Evolutionary conservation across 2,797 vertebrate genomes (phyloP).

Genomic region (Ctenochaetus hawaiiensis): DNA sequence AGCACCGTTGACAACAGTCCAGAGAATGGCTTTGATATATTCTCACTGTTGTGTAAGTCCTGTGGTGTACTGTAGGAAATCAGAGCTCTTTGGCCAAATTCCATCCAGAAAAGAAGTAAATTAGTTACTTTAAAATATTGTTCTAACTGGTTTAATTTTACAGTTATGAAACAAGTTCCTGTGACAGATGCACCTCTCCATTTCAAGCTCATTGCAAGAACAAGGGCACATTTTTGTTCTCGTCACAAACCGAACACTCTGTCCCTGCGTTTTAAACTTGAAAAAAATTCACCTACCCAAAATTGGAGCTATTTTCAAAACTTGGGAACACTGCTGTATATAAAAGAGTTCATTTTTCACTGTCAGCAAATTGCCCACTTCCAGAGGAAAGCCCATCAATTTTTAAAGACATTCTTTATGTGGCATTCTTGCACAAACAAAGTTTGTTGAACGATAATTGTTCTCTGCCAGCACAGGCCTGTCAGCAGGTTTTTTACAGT

Average conservation of each 20-base stretch:
- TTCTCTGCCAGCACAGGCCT: slow-evolving; percentile 46
- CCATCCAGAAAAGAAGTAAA: slow-evolving; percentile 1
- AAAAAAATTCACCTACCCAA: slow-evolving; percentile 26
- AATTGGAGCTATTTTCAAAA: slow-evolving; percentile 43
- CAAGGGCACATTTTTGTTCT: slow-evolving; percentile 24
- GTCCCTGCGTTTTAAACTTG: slow-evolving; percentile 13
- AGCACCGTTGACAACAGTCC: slow-evolving; percentile 39
- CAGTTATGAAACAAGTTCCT: slow-evolving; percentile 21
- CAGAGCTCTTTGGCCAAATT: slow-evolving; percentile 1
- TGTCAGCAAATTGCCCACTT: slow-evolving; percentile 67
- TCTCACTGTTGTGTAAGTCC: slow-evolving; percentile 22
- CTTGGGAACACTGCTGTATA: slow-evolving; percentile 22
- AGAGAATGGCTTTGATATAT: slow-evolving; percentile 40
- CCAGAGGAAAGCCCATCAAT: slow-evolving; percentile 61
- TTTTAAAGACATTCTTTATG: slow-evolving; percentile 56
- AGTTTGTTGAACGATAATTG: slow-evolving; percentile 43
- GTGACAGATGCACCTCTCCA: neutral
- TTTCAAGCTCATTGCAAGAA: neutral
- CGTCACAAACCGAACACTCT: slow-evolving; percentile 16
- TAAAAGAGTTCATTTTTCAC: slow-evolving; percentile 51
- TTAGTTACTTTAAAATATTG: neutral
- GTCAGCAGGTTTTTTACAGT: slow-evolving; percentile 43
- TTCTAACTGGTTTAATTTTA: neutral
- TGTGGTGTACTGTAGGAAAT: slow-evolving; percentile 11
- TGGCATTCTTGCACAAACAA: slow-evolving; percentile 51